phyloP scores from a whole-genome alignment of 2,797 vertebrate species.

The Enteromius radiatus region DNA sequence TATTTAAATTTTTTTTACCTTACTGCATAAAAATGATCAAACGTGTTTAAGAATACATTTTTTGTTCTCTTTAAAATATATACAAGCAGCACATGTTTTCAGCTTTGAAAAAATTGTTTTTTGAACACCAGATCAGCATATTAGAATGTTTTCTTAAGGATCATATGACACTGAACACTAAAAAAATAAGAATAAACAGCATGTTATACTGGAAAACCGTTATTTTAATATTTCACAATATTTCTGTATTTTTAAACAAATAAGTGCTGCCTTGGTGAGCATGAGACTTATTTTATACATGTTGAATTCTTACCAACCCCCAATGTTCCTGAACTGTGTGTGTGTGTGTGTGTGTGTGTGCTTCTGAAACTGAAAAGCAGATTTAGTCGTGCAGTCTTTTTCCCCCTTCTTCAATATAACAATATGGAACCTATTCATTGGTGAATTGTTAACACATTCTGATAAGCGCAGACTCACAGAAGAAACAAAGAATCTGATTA shows the following conservation, averaged over 20 bases:
- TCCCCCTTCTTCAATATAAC: slow-evolving; percentile 1
- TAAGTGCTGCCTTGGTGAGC: background rate
- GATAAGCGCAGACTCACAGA: background rate
- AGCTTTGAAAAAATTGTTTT: background rate
- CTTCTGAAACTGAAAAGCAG: slow-evolving; percentile 25
- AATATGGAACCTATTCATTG: background rate
- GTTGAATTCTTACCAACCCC: background rate
- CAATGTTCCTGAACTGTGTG: background rate
- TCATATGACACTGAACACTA: background rate
- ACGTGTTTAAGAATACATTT: too few species aligned
- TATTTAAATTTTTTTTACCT: too few species aligned
- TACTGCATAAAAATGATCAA: too few species aligned
- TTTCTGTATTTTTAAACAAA: background rate
- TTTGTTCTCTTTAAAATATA: background rate
- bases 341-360: background rate
- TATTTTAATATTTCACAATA: background rate
- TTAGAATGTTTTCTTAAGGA: background rate
- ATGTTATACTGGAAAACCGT: background rate
- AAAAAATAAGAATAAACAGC: background rate
- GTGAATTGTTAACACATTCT: background rate
- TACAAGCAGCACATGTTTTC: background rate
- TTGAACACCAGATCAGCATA: background rate
- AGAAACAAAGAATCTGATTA: slow-evolving; percentile 8
- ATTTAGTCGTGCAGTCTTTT: background rate
- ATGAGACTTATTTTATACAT: background rate